Conservation (phyloP, 1,140 invertebrate genomes). For the Cydia fagiglandana region DNA sequence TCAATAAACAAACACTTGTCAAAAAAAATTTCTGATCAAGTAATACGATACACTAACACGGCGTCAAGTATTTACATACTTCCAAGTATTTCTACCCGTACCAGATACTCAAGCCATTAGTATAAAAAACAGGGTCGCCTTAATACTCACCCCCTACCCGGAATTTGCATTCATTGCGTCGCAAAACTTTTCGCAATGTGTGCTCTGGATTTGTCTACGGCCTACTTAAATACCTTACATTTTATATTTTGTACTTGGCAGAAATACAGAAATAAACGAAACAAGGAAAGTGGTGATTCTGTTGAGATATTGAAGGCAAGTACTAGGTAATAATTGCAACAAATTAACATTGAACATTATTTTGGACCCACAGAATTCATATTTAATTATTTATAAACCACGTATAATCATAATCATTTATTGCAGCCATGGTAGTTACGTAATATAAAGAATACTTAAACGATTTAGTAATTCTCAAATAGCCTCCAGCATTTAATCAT, state of each 20-base stretch:
- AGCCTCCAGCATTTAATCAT: no score
- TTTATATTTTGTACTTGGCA: conserved; percentile 23
- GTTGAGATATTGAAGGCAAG: background rate
- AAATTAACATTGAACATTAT: no score
- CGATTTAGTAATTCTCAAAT: no score
- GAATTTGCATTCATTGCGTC: conserved; percentile 35
- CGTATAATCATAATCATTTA: no score
- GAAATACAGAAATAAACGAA: background rate
- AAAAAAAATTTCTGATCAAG: no score
- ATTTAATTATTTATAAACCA: no score
- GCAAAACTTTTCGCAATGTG: conserved; percentile 32
- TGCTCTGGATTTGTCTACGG: conserved; percentile 32
- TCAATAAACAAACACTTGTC: no score
- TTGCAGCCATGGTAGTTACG: no score
- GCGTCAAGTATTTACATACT: conserved; percentile 9
- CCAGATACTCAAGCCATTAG: conserved; percentile 24
- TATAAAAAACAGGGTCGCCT: conserved; percentile 29
- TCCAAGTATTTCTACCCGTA: background rate
- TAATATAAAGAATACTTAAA: no score
- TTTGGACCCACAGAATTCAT: no score
- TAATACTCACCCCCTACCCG: conserved; percentile 27
- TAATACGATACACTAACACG: background rate
- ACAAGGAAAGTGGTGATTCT: background rate
- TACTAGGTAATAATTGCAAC: no score
- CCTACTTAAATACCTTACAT: conserved; percentile 27